Base-by-base conservation (phyloP, 1,140 invertebrate species). In the Anastrepha ludens region DNA sequence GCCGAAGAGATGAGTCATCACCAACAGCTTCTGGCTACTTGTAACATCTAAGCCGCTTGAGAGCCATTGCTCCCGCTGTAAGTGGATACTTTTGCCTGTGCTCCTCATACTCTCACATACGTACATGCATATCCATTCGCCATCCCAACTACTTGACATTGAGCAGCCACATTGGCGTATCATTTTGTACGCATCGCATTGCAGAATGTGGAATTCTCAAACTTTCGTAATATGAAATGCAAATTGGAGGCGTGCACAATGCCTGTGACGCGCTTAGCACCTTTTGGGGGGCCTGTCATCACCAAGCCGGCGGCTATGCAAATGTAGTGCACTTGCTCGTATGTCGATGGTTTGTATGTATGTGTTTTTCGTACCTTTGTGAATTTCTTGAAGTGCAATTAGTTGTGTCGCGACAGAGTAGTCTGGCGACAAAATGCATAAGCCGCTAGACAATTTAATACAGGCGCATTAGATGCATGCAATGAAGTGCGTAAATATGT, bases 361-460 rank as follows among this genome's bases (percentile, higher is more conserved):
- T 67, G 41, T 7, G 13, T 8, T n/a, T 55, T 7, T 29, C 55
- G 47, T 81, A 20, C 47, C 17, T 81, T 81, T 81, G 74, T 55
- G 74, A 81, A 58, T 81, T 81, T 81, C 74, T 81, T 81, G 47
- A 55, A 81, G 74, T 55, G 74, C 74, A 81, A 81, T 81, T 81
- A 81, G 74, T 29, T 74, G 13, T 17, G 67, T 44, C 20, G 44
- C 47, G 47, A 17, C 17, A 41, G 74, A 81, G 47, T 81, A 17
- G 9, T 81, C 20, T 81, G 47, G n/a, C 74, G 47, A 55, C 74
- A 81, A 81, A 74, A 81, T 81, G 8, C 44, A 58, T 81, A 81
- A 81, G 74, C 44, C 47, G 44, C 74, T 50, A 81, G 74, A 55
- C 74, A 81, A 81, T 20, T 81, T 81, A 41, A 55, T n/a, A 20